Percentiles rank a stretch among this genome's conserved stretches.
These are phyloP conservation scores for Microplitis deprimator DNA, from an alignment of 2,888 invertebrate genomes.

Conservation along the genomic window DNA sequence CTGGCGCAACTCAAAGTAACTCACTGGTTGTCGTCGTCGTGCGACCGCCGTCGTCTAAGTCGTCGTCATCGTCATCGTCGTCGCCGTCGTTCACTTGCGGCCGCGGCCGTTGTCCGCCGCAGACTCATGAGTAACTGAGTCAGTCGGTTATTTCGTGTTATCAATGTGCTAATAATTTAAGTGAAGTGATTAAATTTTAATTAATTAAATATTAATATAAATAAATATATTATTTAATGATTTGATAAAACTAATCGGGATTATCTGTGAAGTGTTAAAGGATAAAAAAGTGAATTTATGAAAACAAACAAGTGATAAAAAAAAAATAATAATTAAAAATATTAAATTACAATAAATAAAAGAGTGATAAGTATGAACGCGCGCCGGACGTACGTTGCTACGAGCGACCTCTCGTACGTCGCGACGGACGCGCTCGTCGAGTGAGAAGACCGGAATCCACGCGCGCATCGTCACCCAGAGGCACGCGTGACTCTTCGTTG, in stretches of 20 bases:
- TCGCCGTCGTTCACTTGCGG: constrained; percentile 19
- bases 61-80: not conserved
- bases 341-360: constrained; percentile 4
- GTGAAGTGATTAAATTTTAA: not conserved
- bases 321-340: not conserved
- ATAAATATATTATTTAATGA: not conserved
- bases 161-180: too few species aligned
- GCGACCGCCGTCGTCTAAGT: not conserved
- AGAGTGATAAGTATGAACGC: constrained; percentile 46
- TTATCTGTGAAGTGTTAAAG: not conserved
- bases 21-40: not conserved
- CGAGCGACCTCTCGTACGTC: constrained; percentile 38
- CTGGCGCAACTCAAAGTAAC: not conserved
- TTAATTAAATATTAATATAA: not conserved
- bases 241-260: not conserved
- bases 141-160: not conserved
- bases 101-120: constrained; percentile 30
- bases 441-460: constrained; percentile 33
- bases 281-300: not conserved
- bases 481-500: constrained; percentile 33
- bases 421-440: constrained; percentile 34
- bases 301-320: constrained; percentile 29
- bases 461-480: constrained; percentile 12
- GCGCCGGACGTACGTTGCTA: constrained; percentile 48
- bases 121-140: not conserved